Percentiles rank a stretch among this genome's conserved stretches.
phyloP scores from a whole-genome alignment of 30 jellyfish, hydroid and myxozoan genomes.

The Cassiopea andromeda region DNA sequence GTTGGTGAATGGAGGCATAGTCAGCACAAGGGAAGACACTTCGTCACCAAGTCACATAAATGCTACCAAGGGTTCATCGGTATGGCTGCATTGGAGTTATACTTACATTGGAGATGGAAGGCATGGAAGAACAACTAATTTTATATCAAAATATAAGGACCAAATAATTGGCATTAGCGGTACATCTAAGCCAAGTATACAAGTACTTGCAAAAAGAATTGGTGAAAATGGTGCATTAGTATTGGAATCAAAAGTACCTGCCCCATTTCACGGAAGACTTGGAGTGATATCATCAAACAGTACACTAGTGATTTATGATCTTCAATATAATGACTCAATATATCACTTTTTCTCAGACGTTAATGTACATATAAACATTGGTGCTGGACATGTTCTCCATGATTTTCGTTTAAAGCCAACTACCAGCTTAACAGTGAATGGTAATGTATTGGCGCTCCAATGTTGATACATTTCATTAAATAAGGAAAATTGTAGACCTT shows the following conservation, averaged over 20 bases:
- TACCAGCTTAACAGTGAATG: not conserved
- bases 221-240: not conserved
- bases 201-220: not conserved
- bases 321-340: conserved; percentile 15
- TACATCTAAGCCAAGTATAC: not conserved
- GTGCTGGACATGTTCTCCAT: not conserved
- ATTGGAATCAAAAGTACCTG: not conserved
- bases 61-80: conserved; percentile 20
- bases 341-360: conserved; percentile 8
- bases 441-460: not conserved
- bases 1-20: not conserved
- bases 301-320: conserved; percentile 22
- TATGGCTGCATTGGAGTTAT: conserved; percentile 42
- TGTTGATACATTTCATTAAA: too few species aligned
- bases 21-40: not conserved
- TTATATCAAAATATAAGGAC: not conserved
- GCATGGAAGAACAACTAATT: not conserved
- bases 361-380: not conserved
- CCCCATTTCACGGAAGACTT: conserved; percentile 24
- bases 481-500: too few species aligned
- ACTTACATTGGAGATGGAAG: conserved; percentile 6
- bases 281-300: conserved; percentile 21
- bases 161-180: not conserved
- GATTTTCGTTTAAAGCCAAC: not conserved
- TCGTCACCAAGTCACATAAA: conserved; percentile 45